Evolutionary conservation across 2,797 vertebrate genomes (phyloP).

Genomic region (Salarias fasciatus): DNA sequence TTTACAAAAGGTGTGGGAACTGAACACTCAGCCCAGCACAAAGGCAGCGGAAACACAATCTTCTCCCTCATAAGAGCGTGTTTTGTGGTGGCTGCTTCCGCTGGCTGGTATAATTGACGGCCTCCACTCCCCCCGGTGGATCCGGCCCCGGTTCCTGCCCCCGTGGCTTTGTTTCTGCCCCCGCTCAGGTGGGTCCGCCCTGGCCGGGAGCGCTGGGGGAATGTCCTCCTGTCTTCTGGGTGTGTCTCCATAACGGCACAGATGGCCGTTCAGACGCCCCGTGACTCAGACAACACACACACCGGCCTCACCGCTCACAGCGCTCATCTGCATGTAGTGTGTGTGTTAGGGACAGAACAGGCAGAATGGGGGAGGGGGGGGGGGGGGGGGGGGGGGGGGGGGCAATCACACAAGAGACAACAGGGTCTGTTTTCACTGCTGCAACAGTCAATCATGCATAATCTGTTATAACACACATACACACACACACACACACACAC

Average conservation of each 20-base stretch:
- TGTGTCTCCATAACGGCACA: slow-evolving; percentile 64
- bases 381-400: too few species aligned
- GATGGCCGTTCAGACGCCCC: slow-evolving; percentile 60
- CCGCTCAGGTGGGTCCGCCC: slow-evolving; percentile 50
- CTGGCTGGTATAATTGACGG: slow-evolving; percentile 65
- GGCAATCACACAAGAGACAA: not conserved
- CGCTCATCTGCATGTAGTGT: slow-evolving; percentile 54
- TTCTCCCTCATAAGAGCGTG: slow-evolving; percentile 53
- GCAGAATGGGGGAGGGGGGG: not conserved
- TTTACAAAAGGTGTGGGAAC: slow-evolving; percentile 72
- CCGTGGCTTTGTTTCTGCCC: slow-evolving; percentile 71
- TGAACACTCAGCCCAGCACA: slow-evolving; percentile 56
- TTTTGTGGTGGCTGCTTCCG: slow-evolving; percentile 59
- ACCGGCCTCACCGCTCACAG: slow-evolving; percentile 37
- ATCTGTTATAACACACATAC: too few species aligned
- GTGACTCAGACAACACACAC: slow-evolving; percentile 43
- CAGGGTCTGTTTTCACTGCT: too few species aligned
- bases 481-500: too few species aligned
- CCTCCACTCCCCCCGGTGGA: slow-evolving; percentile 54
- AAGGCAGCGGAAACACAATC: slow-evolving; percentile 71
- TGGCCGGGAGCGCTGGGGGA: slow-evolving; percentile 57
- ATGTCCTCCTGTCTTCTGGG: slow-evolving; percentile 76
- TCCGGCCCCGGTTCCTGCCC: slow-evolving; percentile 58
- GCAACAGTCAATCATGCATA: too few species aligned
- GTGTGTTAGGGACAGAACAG: slow-evolving; percentile 47